Conservation (phyloP, 2,797 vertebrate species). For the Crypturellus tataupa region DNA sequence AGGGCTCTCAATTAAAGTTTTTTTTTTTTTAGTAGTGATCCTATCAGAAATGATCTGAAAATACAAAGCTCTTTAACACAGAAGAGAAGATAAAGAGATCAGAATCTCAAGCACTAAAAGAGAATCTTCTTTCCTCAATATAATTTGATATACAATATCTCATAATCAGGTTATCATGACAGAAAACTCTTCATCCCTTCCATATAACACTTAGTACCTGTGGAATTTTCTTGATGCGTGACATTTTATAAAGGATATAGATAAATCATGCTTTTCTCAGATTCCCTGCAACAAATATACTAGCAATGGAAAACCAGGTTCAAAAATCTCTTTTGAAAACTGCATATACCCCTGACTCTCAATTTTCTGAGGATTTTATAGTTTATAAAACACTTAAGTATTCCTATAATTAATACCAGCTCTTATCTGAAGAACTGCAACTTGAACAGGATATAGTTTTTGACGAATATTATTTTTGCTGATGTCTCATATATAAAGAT, state of each 20-base stretch:
- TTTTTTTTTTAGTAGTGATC: constrained; percentile 39
- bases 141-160: constrained; percentile 43
- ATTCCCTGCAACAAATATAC: constrained; percentile 16
- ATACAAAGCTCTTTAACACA: constrained; percentile 9
- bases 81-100: constrained; percentile 35
- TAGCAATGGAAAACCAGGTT: neutral
- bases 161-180: constrained; percentile 36
- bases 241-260: constrained; percentile 33
- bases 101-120: constrained; percentile 31
- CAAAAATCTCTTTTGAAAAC: constrained; percentile 36
- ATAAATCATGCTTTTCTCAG: constrained; percentile 29
- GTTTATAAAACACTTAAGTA: constrained; percentile 27
- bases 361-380: constrained; percentile 19
- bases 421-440: constrained; percentile 21
- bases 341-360: neutral
- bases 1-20: constrained; percentile 57
- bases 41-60: constrained; percentile 59
- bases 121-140: neutral
- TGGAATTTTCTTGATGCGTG: constrained; percentile 54
- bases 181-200: constrained; percentile 53
- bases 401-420: constrained; percentile 37
- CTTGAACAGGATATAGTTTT: constrained; percentile 9
- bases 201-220: constrained; percentile 36
- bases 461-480: neutral
- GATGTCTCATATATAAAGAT: neutral